Conservation (phyloP, 2,113 vertebrate species). For the Tachysurus vachellii region DNA sequence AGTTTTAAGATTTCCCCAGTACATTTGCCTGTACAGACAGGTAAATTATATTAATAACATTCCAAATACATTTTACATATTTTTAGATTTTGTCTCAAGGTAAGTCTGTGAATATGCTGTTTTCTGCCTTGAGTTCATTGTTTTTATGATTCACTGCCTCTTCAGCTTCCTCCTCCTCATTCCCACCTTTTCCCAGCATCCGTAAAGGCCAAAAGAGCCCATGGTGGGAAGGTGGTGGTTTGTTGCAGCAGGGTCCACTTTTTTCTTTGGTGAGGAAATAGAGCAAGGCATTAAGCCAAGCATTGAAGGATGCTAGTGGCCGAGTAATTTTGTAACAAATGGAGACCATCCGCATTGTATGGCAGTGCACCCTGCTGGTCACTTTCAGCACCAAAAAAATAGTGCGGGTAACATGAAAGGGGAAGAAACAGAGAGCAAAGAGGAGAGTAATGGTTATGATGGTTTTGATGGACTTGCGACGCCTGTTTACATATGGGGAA, state of each 20-base stretch:
- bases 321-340: conserved; percentile 83
- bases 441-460: conserved; percentile 79
- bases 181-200: conserved; percentile 65
- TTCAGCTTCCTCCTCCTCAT: conserved; percentile 66
- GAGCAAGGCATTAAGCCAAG: conserved; percentile 80
- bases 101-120: conserved; percentile 46
- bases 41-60: background rate
- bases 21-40: background rate
- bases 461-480: conserved; percentile 79
- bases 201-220: conserved; percentile 72
- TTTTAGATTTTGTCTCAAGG: conserved; percentile 29
- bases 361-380: conserved; percentile 67
- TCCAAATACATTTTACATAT: background rate
- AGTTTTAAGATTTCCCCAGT: background rate
- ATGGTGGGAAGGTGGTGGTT: conserved; percentile 49
- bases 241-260: conserved; percentile 68
- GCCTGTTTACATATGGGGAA: conserved; percentile 70
- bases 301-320: conserved; percentile 79
- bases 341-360: conserved; percentile 72
- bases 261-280: conserved; percentile 82
- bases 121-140: conserved; percentile 66
- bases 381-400: conserved; percentile 77
- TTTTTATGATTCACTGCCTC: conserved; percentile 59
- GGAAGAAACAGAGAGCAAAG: conserved; percentile 80
- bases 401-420: conserved; percentile 79